Base-by-base conservation (phyloP, 2,888 invertebrate species). In the Chymomyza procnemis region DNA sequence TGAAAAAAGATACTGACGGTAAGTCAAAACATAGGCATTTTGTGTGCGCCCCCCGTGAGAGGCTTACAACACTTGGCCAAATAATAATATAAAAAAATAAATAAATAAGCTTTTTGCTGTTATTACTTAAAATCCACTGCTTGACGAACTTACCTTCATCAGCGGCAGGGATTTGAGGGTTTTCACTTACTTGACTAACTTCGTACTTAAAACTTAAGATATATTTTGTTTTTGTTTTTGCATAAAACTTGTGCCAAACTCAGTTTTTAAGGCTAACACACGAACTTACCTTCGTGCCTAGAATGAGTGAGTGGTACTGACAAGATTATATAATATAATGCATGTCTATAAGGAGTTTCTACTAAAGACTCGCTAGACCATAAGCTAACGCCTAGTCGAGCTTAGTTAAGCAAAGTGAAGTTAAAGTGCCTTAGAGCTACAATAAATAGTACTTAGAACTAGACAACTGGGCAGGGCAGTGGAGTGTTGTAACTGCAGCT, bases 1-100 rank as follows among this genome's bases (percentile, higher is more conserved):
- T 87, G 85, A 85, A 80, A 85, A 87, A 84, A 87, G 87, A 77
- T 85, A 77, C 75, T 75, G 79, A 71, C 77, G 81, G 84, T 87
- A 84, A 84, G 74, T 84, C 80, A 84, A 41, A 85, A 83, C 73
- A 83, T 78, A 71, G 79, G 87, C 82, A 68, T 57, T 14, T 26
- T 63, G 64, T 67, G 55, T 61, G 48, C 56, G 26, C 22, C 61
- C 26, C 66, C 47, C 16, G 66, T 61, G 72, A 72, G 79, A 74
- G 69, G 72, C 83, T 76, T n/a, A n/a, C n/a, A n/a, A n/a, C 76
- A 73, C 67, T 52, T 47, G 66, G 66, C 73, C 70, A 68, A 60
- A 71, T 65, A 71, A 78, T 75, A 22, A 22, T 69, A 61, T 65
- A 50, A 50, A 18, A 50, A 50, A 50, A 50, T 50, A 50, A 50